A percentile compares a stretch with the other conserved stretches of the same genome.
phyloP scores from a whole-genome alignment of 2,797 vertebrate species.

The Sphenopsis melanotis region DNA sequence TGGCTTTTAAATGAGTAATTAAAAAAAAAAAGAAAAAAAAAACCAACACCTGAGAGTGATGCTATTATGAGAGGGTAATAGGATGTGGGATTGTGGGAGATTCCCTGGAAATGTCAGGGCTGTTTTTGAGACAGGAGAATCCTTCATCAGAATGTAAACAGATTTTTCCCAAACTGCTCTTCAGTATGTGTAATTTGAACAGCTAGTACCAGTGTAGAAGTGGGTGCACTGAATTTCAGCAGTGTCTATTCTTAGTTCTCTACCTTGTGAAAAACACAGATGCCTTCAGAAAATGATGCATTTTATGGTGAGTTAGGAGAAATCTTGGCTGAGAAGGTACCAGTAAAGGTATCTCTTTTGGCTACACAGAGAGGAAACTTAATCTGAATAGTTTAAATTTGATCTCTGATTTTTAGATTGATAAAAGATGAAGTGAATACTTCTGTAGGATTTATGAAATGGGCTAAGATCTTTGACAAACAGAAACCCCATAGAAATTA shows the following conservation, averaged over 20 bases:
- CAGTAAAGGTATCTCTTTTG: background rate
- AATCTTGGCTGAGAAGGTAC: background rate
- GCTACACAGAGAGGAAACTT: background rate
- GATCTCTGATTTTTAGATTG: background rate
- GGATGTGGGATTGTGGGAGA: background rate
- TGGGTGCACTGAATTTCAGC: background rate
- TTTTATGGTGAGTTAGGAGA: background rate
- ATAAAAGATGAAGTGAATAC: background rate
- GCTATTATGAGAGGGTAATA: background rate
- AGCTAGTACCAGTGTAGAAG: background rate
- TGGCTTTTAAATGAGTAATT: constrained; percentile 26
- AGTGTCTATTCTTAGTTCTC: background rate
- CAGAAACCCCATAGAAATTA: background rate
- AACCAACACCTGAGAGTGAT: background rate
- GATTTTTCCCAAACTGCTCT: background rate
- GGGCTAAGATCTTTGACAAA: background rate
- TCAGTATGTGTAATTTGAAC: background rate
- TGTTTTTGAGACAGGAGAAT: background rate
- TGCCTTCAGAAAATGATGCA: background rate
- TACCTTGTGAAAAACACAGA: background rate
- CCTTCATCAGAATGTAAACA: background rate
- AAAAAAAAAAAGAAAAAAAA: background rate
- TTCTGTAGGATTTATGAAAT: background rate
- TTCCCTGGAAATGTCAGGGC: background rate
- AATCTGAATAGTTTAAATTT: background rate